Conservation (phyloP, 2,797 vertebrate species). For the Potorous gilbertii region DNA sequence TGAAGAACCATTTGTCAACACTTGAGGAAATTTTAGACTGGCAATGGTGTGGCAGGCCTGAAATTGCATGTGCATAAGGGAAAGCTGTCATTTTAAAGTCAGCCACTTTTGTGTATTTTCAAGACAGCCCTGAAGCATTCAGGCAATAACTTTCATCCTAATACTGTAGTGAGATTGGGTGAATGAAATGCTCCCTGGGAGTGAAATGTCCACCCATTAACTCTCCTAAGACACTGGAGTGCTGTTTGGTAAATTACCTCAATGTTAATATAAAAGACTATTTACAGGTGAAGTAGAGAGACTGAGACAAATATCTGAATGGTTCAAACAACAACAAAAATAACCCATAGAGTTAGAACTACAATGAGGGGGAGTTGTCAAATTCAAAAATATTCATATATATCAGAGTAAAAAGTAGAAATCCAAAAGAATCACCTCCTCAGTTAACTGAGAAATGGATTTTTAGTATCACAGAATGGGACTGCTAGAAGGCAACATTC, state of each 20-base stretch:
- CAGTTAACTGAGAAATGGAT: neutral
- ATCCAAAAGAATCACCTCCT: neutral
- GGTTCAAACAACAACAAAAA: neutral
- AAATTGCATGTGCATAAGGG: neutral
- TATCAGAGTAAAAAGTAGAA: neutral
- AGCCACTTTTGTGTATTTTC: neutral
- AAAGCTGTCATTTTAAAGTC: constrained; percentile 2
- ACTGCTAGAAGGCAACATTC: neutral
- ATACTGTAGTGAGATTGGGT: constrained; percentile 11
- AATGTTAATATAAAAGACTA: constrained; percentile 36
- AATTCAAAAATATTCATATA: neutral
- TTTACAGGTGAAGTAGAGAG: constrained; percentile 37
- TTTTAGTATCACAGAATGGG: neutral
- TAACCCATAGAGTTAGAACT: neutral
- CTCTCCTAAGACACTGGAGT: constrained; percentile 43
- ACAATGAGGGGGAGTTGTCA: neutral
- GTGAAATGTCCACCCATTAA: constrained; percentile 43
- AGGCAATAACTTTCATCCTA: constrained; percentile 7
- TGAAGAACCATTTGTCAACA: neutral
- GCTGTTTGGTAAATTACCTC: constrained; percentile 32
- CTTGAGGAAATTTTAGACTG: neutral
- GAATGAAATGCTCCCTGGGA: constrained; percentile 30
- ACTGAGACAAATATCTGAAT: neutral
- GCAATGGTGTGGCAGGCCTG: constrained; percentile 27
- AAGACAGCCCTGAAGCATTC: neutral